A percentile compares a stretch with the other conserved stretches of the same genome.
These are phyloP conservation scores for Drosophila lowei DNA, from an alignment of 1,140 invertebrate genomes.

Conservation along the genomic window DNA sequence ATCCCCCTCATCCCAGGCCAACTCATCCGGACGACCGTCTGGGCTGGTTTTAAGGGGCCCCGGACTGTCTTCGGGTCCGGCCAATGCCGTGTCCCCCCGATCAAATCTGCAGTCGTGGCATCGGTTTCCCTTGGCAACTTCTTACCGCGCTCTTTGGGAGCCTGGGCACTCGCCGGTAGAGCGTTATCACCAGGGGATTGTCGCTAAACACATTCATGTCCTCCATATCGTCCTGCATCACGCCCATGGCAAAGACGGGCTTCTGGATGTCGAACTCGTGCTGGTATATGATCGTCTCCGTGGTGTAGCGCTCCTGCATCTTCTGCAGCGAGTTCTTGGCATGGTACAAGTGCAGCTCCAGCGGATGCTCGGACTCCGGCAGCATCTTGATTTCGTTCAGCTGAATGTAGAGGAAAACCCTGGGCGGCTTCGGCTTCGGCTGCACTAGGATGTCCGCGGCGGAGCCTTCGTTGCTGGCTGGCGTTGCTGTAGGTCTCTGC, in stretches of 20 bases:
- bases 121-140: neutral
- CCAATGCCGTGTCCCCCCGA: too few relatives aligned
- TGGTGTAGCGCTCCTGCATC: constrained; percentile 67
- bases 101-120: neutral
- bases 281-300: constrained; percentile 62
- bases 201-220: constrained; percentile 71
- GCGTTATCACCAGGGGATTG: constrained; percentile 59
- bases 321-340: constrained; percentile 63
- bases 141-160: constrained; percentile 27
- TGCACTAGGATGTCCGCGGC: neutral
- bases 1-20: constrained; percentile 5
- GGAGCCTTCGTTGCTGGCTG: neutral
- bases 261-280: constrained; percentile 46
- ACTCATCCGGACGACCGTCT: neutral
- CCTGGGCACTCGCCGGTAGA: constrained; percentile 60
- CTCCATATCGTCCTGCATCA: constrained; percentile 68
- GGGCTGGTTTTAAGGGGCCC: too few relatives aligned
- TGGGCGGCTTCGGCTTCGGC: neutral
- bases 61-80: too few relatives aligned
- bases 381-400: constrained; percentile 52
- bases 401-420: constrained; percentile 70
- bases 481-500: too few relatives aligned
- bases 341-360: constrained; percentile 69
- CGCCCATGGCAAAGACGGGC: constrained; percentile 58
- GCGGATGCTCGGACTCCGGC: constrained; percentile 35